Evolutionary conservation across 2,888 invertebrate species (phyloP).

Genomic region (Cantharis flavilabris): DNA sequence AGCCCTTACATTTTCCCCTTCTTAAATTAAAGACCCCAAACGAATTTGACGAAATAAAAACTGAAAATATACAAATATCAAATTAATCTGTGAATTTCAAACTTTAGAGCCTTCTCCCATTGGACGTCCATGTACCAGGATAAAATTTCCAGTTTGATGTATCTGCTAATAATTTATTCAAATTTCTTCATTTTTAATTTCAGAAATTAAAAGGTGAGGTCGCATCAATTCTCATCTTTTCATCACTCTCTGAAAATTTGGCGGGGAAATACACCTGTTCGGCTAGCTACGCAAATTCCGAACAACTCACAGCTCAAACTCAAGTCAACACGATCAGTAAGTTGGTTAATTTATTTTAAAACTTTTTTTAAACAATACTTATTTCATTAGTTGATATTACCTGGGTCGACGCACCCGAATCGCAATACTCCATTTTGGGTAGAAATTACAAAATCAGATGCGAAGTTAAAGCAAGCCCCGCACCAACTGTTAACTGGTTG

Average conservation of each 20-base stretch:
- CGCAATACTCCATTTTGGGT: conserved; percentile 80
- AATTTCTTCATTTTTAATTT: not conserved
- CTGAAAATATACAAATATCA: no score
- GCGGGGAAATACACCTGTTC: conserved; percentile 82
- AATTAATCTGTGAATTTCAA: no score
- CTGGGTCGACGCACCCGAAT: conserved; percentile 80
- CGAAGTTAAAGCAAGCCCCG: conserved; percentile 82
- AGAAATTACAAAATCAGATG: conserved; percentile 79
- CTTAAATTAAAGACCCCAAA: no score
- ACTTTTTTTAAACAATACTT: not conserved
- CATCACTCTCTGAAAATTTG: conserved; percentile 73
- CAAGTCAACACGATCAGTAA: conserved; percentile 74
- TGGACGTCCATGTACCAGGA: no score
- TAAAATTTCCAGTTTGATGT: no score
- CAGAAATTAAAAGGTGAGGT: conserved; percentile 61
- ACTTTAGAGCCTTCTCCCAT: no score
- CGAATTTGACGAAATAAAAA: no score
- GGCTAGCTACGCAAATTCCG: conserved; percentile 76
- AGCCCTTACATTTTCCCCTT: no score
- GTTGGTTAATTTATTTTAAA: conserved; percentile 39
- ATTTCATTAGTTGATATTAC: conserved; percentile 74
- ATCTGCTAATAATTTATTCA: no score
- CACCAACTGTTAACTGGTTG: conserved; percentile 85
- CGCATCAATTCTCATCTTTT: conserved; percentile 74
- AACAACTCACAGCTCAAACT: conserved; percentile 68